A percentile compares a stretch with the other conserved stretches of the same genome.
These are phyloP conservation scores for Cyclina sinensis DNA, from an alignment of 1,140 invertebrate genomes.

Conservation along the genomic window DNA sequence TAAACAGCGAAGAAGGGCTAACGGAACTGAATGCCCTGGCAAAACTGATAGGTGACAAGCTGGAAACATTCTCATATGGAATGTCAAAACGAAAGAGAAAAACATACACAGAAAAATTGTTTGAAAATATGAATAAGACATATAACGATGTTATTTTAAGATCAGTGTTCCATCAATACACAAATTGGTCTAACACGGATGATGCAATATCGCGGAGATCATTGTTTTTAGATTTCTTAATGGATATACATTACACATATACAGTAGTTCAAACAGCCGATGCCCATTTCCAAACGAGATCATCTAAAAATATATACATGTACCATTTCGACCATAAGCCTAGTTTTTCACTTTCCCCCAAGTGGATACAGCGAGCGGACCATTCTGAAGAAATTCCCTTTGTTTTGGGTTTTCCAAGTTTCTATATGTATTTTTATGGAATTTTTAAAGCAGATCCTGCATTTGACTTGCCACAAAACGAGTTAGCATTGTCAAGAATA, in stretches of 20 bases:
- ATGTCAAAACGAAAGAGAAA: not conserved
- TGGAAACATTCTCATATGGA: not conserved
- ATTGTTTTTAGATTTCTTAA: not conserved
- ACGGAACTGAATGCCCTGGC: not conserved
- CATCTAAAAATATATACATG: slow-evolving; percentile 5
- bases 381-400: slow-evolving; percentile 51
- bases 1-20: slow-evolving; percentile 19
- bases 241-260: not conserved
- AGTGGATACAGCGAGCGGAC: not conserved
- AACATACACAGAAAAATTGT: not conserved
- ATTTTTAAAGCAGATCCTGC: not conserved
- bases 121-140: not conserved
- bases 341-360: not conserved
- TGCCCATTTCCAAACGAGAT: not conserved
- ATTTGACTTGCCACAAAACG: not conserved
- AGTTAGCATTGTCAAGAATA: not conserved
- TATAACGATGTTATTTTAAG: not conserved
- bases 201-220: not conserved
- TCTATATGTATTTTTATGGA: not conserved
- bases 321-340: slow-evolving; percentile 46
- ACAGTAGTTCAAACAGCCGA: not conserved
- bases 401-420: slow-evolving; percentile 30
- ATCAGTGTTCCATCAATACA: slow-evolving; percentile 25
- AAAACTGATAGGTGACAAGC: not conserved
- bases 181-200: not conserved